Base-by-base conservation (phyloP, 1,140 invertebrate species). In the Anastrepha obliqua region DNA sequence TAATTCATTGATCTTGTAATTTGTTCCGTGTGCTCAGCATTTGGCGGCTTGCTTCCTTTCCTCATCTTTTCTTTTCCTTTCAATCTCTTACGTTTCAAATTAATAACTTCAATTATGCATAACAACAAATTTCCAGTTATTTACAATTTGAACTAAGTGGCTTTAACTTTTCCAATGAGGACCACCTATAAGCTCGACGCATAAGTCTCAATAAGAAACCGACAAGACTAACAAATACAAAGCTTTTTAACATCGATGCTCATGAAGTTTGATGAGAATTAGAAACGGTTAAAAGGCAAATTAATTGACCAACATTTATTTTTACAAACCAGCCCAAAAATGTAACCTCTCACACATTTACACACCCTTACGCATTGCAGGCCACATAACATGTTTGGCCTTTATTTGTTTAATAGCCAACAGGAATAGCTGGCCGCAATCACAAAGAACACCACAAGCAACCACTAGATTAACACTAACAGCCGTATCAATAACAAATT, bases 301-400 rank as follows among this genome's bases (percentile, higher is more conserved):
- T 81, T 81, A 55, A 81, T 81, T n/a, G 74, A 55, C 74, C 44
- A 55, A 58, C 74, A 81, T 81, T 81, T 81, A 58, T 81, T 81
- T 55, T 55, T 29, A 62, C 47, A 2, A 81, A 55, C 47, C 17
- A 55, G 55, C 74, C 47, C 67, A 74, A 55, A 70, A 81, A 20
- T 81, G 74, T 55, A 55, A 44, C n/a, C 74, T 55, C 44, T 17
- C 74, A 81, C 17, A 55, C 70, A 17, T n/a, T 74, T 15, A 11
- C 42, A n/a, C 7, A 74, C 8, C 6, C 7, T 20, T 20, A 47
- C 1, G 15, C 42, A 51, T 51, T 20, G 15, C 6, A 62, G 60
- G n/a, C 60, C 51, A 55, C 51, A 67, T 67, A 67, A 67, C n/a
- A 67, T 67, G 64, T 67, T 67, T 67, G 17, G 29, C n/a, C 64